phyloP scores from a whole-genome alignment of 2,797 vertebrate genomes.

The Poliocrania exsul region DNA sequence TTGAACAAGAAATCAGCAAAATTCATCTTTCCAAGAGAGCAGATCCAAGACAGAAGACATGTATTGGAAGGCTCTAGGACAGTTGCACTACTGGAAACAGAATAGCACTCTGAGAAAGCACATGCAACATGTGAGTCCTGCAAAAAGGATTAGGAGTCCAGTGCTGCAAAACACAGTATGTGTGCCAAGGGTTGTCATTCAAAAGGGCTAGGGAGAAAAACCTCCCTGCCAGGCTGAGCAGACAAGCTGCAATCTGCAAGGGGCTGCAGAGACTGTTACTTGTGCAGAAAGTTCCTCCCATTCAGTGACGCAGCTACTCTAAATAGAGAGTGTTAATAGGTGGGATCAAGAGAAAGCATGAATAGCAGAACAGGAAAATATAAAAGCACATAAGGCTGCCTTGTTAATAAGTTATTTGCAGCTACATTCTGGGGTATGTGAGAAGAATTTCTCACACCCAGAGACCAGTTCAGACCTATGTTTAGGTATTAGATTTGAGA shows the following conservation, averaged over 20 bases:
- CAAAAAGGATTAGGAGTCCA: background rate
- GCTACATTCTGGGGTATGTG: background rate
- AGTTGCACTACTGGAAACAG: background rate
- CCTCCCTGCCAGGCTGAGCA: background rate
- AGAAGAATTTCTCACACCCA: conserved; percentile 32
- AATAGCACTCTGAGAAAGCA: background rate
- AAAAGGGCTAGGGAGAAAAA: background rate
- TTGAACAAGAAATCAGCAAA: background rate
- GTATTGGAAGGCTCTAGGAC: background rate
- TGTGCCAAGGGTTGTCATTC: background rate
- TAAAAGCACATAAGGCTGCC: conserved; percentile 17
- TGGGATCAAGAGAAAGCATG: background rate
- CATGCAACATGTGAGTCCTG: background rate
- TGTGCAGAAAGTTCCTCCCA: background rate
- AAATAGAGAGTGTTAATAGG: background rate
- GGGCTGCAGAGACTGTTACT: background rate
- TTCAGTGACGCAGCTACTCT: background rate
- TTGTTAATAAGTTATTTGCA: conserved; percentile 45
- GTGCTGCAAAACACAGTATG: background rate
- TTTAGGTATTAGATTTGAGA: background rate
- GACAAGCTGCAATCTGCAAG: background rate
- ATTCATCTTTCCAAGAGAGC: background rate
- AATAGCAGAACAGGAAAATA: background rate
- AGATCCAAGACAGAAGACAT: background rate
- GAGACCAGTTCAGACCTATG: background rate